Conservation (phyloP, 92 coral and sea anemone genomes). For the Palythoa grandiflora region DNA sequence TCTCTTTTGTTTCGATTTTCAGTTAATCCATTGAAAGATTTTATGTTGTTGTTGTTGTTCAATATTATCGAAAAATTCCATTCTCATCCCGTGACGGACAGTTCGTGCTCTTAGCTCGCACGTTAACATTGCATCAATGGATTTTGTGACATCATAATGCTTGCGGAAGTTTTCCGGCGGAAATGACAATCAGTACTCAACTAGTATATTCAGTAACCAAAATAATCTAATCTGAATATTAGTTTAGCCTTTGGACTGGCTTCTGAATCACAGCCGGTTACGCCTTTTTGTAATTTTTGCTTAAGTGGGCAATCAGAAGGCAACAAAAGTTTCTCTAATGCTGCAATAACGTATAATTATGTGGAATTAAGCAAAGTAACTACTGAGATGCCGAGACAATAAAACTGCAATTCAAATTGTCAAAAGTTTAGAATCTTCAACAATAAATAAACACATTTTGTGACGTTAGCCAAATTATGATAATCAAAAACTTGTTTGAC, state of each 20-base stretch:
- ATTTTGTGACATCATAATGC: not conserved
- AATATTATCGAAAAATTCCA: too few species aligned
- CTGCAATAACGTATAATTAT: not conserved
- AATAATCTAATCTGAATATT: not conserved
- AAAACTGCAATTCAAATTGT: too few species aligned
- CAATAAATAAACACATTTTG: too few species aligned
- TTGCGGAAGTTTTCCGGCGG: constrained; percentile 1
- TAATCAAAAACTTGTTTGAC: too few species aligned
- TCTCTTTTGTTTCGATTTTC: too few species aligned
- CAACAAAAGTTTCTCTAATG: not conserved
- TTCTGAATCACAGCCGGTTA: not conserved
- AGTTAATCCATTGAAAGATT: too few species aligned
- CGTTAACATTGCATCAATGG: not conserved
- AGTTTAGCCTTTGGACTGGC: not conserved
- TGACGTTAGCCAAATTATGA: too few species aligned
- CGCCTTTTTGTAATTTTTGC: not conserved
- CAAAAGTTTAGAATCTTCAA: too few species aligned
- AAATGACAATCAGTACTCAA: not conserved
- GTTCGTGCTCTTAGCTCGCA: not conserved
- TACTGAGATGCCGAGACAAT: not conserved
- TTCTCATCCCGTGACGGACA: not conserved
- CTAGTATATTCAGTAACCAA: not conserved
- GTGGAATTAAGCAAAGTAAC: too few species aligned
- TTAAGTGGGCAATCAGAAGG: not conserved
- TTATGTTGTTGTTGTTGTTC: too few species aligned